phyloP scores from a whole-genome alignment of 2,113 vertebrate species.

The Craseonycteris thonglongyai region DNA sequence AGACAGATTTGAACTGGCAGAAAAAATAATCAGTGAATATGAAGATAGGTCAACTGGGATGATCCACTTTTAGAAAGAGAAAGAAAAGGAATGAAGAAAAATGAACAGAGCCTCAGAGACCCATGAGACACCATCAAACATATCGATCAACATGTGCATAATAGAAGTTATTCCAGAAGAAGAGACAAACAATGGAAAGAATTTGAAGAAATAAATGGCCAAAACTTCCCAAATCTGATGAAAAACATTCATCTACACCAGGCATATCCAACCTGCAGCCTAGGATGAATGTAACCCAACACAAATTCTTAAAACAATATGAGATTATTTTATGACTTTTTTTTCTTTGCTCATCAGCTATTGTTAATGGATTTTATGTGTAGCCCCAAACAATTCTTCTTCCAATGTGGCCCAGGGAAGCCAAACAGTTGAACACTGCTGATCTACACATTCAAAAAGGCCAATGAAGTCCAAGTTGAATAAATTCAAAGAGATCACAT shows the following conservation, averaged over 20 bases:
- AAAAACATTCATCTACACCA: not conserved
- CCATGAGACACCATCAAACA: not conserved
- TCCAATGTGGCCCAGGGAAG: no score
- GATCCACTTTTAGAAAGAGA: not conserved
- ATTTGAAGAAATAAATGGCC: not conserved
- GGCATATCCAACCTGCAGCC: no score
- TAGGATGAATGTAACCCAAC: no score
- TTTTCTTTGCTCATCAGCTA: no score
- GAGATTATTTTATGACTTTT: no score
- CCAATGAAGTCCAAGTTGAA: not conserved
- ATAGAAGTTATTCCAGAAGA: not conserved
- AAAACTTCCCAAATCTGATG: not conserved
- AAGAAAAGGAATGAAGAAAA: not conserved
- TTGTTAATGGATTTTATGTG: no score
- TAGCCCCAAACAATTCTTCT: no score
- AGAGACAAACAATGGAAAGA: not conserved
- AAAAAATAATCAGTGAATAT: not conserved
- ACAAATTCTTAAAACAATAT: no score
- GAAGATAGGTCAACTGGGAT: not conserved
- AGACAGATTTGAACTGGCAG: not conserved
- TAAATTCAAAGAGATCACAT: not conserved
- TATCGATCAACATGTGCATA: no score
- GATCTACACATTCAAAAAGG: not conserved
- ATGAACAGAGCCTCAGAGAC: not conserved
- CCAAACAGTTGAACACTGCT: no score